Base-by-base conservation (phyloP, 2,113 vertebrate genomes). In the Melospiza georgiana region DNA sequence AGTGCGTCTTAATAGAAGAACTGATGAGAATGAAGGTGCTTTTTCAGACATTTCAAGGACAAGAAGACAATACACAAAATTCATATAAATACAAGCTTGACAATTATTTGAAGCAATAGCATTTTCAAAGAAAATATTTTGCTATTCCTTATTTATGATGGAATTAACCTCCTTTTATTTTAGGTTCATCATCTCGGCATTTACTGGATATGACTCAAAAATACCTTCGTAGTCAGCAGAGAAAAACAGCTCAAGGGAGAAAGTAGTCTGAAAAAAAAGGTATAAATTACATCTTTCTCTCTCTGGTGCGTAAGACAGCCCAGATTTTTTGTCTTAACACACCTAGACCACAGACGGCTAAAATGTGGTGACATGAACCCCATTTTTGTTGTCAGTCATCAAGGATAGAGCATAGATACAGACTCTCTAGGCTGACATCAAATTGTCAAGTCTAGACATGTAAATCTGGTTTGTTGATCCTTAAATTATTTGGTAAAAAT, bases 401-500 rank as follows among this genome's bases (percentile, higher is more conserved):
- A 46, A 33, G 2, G 6, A 12, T 35, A 39, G 6, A 44, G 19
- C 4, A 4, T 43, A 71, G 9, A 19, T 35, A 58, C 0, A 59
- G n/a, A 58, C 2, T 54, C 7, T 49, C 5, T 49, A 66, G 84
- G 0, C 1, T 69, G 43, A 35, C 23, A 41, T 22, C 1, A 63
- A 74, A 58, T 30, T 49, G 8, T 23, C n/a, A 37, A 28, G 28
- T 61, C 24, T 43, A 51, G 14, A 62, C 15, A 11, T 69, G 5
- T 65, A 77, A 65, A 59, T 68, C 18, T 61, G 8, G 8, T 35
- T 48, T 17, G 10, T 2, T 41, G 27, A 59, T 63, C 22, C 2
- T 61, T 21, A 68, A 14, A 80, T 4, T 71, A 3, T 73, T 55
- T 72, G 59, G 11, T 12, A 49, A 44, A 63, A 83, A 41, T 44